These are phyloP conservation scores for Spinibarbus caldwelli DNA, from an alignment of 2,797 vertebrate genomes.

Conservation along the genomic window DNA sequence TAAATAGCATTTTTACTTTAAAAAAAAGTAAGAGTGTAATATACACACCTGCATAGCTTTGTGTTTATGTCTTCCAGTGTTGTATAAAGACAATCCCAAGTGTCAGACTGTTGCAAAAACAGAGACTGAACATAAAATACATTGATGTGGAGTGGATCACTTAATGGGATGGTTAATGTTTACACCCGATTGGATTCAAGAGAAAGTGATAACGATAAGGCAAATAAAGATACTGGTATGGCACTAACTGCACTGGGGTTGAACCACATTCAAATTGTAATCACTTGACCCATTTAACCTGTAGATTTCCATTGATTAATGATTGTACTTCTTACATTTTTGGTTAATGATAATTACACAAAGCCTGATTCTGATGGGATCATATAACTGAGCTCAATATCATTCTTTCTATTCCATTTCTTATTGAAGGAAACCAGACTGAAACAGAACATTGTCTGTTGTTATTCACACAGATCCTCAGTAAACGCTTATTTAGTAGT, in stretches of 20 bases:
- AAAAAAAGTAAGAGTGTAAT: neutral
- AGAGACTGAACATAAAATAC: neutral
- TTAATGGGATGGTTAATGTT: conserved; percentile 17
- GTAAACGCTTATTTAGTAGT: neutral
- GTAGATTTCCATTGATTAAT: neutral
- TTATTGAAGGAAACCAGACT: neutral
- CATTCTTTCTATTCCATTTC: neutral
- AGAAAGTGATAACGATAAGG: neutral
- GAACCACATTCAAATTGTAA: neutral
- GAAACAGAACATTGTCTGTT: neutral
- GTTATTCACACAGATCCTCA: neutral
- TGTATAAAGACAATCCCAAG: neutral
- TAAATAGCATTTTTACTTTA: neutral
- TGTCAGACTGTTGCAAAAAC: neutral
- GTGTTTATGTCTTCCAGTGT: neutral
- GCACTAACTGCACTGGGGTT: neutral
- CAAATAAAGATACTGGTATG: conserved; percentile 7
- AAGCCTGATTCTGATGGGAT: neutral
- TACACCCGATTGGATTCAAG: neutral
- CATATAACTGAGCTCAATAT: neutral
- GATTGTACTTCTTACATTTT: neutral
- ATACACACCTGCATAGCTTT: neutral
- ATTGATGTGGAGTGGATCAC: neutral
- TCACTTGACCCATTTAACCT: conserved; percentile 2
- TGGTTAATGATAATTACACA: neutral